Conservation (phyloP, 92 coral and sea anemone genomes). For the Chrysogorgia sp. region DNA sequence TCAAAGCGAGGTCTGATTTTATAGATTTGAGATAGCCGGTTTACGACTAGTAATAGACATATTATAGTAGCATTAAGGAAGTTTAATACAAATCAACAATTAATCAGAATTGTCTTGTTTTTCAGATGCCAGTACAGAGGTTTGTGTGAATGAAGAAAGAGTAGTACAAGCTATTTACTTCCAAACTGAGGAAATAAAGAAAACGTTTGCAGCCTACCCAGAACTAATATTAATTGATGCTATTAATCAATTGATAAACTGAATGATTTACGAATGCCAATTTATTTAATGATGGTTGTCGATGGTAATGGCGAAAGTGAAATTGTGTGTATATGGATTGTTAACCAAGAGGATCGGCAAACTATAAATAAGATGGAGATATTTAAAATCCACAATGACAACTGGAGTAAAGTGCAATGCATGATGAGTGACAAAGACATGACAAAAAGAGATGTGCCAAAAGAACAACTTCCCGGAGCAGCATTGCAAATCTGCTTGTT, state of each 20-base stretch:
- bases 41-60: too few relatives aligned
- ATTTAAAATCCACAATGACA: constrained; percentile 37
- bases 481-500: constrained; percentile 14
- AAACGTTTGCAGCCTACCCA: constrained; percentile 7
- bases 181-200: constrained; percentile 29
- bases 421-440: constrained; percentile 55
- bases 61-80: too few relatives aligned
- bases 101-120: too few relatives aligned
- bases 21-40: too few relatives aligned
- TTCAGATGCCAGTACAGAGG: too few relatives aligned
- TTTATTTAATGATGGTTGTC: constrained; percentile 37
- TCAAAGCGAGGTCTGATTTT: too few relatives aligned
- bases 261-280: constrained; percentile 41
- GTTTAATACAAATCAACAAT: too few relatives aligned
- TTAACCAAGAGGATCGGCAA: constrained; percentile 27
- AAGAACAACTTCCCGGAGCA: too few relatives aligned
- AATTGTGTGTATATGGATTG: constrained; percentile 35
- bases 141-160: not conserved
- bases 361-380: constrained; percentile 19
- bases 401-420: constrained; percentile 39
- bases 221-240: constrained; percentile 31
- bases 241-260: constrained; percentile 55
- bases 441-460: too few relatives aligned
- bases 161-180: constrained; percentile 21
- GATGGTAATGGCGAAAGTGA: constrained; percentile 62